Percentiles rank a stretch among this genome's conserved stretches.
These are phyloP conservation scores for Mormyrus iriodes DNA, from an alignment of 2,113 vertebrate genomes.

Conservation along the genomic window DNA sequence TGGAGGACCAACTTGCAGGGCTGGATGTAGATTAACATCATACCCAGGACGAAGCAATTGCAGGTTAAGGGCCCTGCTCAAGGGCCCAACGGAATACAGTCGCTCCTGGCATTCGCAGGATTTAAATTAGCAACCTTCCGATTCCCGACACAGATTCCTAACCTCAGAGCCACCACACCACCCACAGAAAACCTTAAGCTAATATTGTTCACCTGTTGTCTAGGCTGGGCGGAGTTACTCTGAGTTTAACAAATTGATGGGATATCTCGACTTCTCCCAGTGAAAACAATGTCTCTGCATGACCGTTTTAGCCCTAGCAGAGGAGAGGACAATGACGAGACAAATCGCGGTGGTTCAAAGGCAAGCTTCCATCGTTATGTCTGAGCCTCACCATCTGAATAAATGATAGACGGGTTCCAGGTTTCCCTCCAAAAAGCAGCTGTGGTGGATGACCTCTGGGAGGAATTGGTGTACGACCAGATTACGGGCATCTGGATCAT, in stretches of 20 bases:
- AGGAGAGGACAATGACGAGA: slow-evolving; percentile 16
- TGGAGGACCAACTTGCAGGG: too few relatives aligned
- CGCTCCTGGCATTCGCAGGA: too few relatives aligned
- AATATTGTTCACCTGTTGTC: not conserved
- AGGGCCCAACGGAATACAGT: too few relatives aligned
- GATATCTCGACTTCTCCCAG: not conserved
- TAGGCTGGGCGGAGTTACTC: not conserved
- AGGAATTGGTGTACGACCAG: not conserved
- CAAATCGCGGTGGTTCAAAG: slow-evolving; percentile 17
- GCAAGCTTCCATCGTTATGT: not conserved
- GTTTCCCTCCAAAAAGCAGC: slow-evolving; percentile 25
- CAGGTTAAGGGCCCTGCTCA: too few relatives aligned
- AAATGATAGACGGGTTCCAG: slow-evolving; percentile 25
- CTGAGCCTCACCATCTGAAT: slow-evolving; percentile 1
- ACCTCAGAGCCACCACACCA: too few relatives aligned
- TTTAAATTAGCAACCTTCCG: too few relatives aligned
- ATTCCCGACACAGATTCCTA: too few relatives aligned
- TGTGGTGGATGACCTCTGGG: not conserved
- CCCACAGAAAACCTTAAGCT: too few relatives aligned
- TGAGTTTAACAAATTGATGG: slow-evolving; percentile 17
- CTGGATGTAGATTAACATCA: too few relatives aligned
- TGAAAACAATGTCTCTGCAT: not conserved
- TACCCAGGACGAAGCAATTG: too few relatives aligned
- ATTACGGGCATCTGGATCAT: not conserved
- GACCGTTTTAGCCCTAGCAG: not conserved